A percentile compares a stretch with the other conserved stretches of the same genome.
These are phyloP conservation scores for Myiothlypis coronata DNA, from an alignment of 2,797 vertebrate species.

Conservation along the genomic window DNA sequence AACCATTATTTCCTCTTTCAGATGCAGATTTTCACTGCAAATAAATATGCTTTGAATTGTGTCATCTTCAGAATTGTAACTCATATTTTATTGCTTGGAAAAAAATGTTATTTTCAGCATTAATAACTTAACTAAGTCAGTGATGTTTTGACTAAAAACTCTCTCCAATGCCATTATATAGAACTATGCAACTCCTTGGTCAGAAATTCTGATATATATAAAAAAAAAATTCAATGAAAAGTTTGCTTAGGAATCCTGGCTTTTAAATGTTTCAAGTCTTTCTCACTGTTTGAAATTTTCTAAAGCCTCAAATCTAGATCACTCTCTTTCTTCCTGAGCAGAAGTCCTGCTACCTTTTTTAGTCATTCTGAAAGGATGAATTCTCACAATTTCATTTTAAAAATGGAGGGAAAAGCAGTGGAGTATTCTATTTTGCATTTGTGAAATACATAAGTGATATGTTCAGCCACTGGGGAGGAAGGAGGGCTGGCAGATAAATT, in stretches of 20 bases:
- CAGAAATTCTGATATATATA: background rate
- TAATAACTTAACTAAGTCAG: background rate
- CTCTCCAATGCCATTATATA: background rate
- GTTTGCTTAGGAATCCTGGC: background rate
- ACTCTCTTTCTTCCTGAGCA: background rate
- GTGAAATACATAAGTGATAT: slow-evolving; percentile 26
- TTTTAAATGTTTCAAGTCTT: background rate
- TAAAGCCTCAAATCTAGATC: background rate
- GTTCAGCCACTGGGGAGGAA: background rate
- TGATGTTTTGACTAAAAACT: background rate
- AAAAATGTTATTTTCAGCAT: background rate
- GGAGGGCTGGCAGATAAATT: slow-evolving; percentile 10
- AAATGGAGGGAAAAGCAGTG: background rate
- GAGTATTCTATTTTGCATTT: background rate
- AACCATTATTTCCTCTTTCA: background rate
- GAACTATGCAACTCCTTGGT: background rate
- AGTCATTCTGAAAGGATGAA: background rate
- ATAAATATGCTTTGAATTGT: background rate
- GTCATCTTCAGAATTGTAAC: background rate
- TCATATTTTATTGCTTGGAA: background rate
- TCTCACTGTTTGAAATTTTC: background rate
- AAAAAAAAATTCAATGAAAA: background rate
- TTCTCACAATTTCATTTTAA: background rate
- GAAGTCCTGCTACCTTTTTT: background rate
- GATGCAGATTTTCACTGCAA: background rate